phyloP scores from a whole-genome alignment of 2,113 vertebrate species.

The Bambusicola thoracicus region DNA sequence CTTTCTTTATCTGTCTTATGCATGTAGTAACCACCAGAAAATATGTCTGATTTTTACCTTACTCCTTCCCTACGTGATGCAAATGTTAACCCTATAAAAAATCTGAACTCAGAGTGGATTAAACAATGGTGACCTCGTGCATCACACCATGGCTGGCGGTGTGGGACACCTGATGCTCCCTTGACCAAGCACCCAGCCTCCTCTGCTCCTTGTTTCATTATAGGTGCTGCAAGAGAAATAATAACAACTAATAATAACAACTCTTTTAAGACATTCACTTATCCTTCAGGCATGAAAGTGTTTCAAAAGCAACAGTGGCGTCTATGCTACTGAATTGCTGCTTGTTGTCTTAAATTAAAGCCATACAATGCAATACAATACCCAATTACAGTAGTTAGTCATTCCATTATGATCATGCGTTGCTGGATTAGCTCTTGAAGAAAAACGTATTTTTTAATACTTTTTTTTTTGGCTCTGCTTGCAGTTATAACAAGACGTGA shows the following conservation, averaged over 20 bases:
- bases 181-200: background rate
- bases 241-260: no score
- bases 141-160: background rate
- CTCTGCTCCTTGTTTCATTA: background rate
- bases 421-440: background rate
- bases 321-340: background rate
- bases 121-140: background rate
- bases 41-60: background rate
- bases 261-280: conserved; percentile 7
- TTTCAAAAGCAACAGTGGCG: background rate
- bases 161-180: background rate
- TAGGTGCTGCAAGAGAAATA: background rate
- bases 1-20: background rate
- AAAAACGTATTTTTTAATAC: background rate
- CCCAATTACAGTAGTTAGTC: conserved; percentile 9
- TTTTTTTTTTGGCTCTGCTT: background rate
- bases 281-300: background rate
- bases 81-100: fast-evolving
- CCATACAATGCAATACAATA: background rate
- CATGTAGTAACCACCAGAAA: background rate
- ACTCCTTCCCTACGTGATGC: background rate
- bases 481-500: background rate
- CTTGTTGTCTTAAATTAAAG: conserved; percentile 41
- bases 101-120: background rate
- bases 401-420: background rate